These are phyloP conservation scores for Nyctalus aviator DNA, from an alignment of 2,797 vertebrate species.

Conservation along the genomic window DNA sequence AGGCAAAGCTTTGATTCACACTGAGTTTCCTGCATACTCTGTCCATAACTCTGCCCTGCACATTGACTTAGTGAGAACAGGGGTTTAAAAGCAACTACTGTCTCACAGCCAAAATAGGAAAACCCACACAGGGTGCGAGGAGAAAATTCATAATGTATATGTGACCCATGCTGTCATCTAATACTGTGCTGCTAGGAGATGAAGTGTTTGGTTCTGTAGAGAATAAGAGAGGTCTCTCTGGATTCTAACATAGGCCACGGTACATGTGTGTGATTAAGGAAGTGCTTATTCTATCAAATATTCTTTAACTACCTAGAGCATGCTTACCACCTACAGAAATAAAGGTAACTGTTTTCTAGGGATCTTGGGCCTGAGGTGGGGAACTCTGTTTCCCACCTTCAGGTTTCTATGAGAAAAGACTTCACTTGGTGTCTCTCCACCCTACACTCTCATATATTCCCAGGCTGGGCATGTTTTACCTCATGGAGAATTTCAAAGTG, in stretches of 20 bases:
- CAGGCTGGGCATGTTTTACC: neutral
- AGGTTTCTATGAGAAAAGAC: neutral
- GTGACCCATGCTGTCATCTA: neutral
- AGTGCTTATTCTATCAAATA: slow-evolving; percentile 14
- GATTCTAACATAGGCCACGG: neutral
- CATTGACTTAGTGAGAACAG: neutral
- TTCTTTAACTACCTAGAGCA: neutral
- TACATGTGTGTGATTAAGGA: neutral
- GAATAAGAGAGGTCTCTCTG: neutral
- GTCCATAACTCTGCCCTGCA: neutral
- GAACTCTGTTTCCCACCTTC: neutral
- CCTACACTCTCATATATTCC: neutral
- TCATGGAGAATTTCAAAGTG: neutral
- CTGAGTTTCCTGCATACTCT: neutral
- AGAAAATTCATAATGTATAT: neutral
- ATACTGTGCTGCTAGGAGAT: neutral
- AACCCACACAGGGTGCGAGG: neutral
- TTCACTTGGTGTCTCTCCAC: neutral
- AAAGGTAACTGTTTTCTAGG: neutral
- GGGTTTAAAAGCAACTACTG: neutral
- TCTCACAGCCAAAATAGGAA: neutral
- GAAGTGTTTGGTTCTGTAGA: neutral
- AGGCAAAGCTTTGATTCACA: neutral
- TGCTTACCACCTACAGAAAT: neutral
- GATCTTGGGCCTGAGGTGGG: neutral